Conservation (phyloP, 2,888 invertebrate species). For the Napeogenes sylphis region DNA sequence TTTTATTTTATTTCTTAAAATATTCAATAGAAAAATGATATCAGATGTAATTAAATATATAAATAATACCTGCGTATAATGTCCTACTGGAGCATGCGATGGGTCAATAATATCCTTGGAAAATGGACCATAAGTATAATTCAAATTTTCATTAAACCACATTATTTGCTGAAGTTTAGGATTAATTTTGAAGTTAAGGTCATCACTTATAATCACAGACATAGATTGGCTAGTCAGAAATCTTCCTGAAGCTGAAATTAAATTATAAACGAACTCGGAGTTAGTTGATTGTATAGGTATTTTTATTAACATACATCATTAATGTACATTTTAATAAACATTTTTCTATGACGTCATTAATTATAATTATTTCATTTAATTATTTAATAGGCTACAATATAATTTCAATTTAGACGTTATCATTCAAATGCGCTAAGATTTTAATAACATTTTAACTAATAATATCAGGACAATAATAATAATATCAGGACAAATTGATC, state of each 20-base stretch:
- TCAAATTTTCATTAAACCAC: neutral
- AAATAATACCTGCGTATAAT: neutral
- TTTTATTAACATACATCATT: too few species aligned
- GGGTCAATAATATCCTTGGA: neutral
- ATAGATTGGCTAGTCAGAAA: neutral
- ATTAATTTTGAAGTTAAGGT: neutral
- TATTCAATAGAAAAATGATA: too few species aligned
- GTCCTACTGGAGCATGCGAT: neutral
- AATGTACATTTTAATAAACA: too few species aligned
- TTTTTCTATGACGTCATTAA: too few species aligned
- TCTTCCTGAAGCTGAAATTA: neutral
- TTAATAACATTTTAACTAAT: too few species aligned
- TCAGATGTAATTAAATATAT: neutral
- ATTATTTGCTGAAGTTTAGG: neutral
- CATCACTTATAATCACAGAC: neutral
- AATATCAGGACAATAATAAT: too few species aligned
- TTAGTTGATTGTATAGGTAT: neutral
- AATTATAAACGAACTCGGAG: neutral
- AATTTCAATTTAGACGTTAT: too few species aligned
- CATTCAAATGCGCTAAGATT: too few species aligned
- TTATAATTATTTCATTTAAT: too few species aligned
- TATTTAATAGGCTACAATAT: too few species aligned
- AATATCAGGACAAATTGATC: too few species aligned
- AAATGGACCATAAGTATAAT: slow-evolving; percentile 1
- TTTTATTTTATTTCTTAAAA: too few species aligned